A percentile compares a stretch with the other conserved stretches of the same genome.
These are phyloP conservation scores for Oxystoma pomonae DNA, from an alignment of 2,888 invertebrate species.

Conservation along the genomic window DNA sequence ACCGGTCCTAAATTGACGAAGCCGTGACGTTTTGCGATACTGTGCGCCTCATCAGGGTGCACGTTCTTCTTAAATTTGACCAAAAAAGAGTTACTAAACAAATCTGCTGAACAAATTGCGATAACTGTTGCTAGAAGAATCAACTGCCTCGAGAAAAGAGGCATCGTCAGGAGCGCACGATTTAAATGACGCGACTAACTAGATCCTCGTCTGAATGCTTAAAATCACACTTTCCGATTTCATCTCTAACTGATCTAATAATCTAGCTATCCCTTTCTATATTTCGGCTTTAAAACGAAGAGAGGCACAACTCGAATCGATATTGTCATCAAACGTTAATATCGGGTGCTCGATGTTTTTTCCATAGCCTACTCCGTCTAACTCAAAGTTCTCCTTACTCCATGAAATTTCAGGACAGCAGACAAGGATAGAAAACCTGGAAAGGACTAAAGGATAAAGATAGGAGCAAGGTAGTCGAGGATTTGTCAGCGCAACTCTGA, in stretches of 20 bases:
- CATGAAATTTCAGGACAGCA: background rate
- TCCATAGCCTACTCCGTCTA: background rate
- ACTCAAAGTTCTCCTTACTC: no score
- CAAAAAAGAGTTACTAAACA: constrained; percentile 95
- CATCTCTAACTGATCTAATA: background rate
- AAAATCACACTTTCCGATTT: background rate
- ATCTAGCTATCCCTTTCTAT: background rate
- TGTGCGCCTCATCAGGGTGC: constrained; percentile 70
- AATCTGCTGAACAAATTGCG: constrained; percentile 40
- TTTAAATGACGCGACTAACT: constrained; percentile 27
- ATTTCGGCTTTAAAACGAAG: background rate
- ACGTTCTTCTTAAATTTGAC: constrained; percentile 82
- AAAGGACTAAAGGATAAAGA: constrained; percentile 12
- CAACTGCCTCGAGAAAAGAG: constrained; percentile 39
- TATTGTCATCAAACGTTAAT: background rate
- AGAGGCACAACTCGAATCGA: background rate
- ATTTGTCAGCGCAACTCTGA: constrained; percentile 35
- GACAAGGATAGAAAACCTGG: background rate
- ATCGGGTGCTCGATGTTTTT: background rate
- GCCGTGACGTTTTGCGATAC: constrained; percentile 83
- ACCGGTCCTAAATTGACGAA: constrained; percentile 95
- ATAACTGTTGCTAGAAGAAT: constrained; percentile 33
- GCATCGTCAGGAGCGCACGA: constrained; percentile 39
- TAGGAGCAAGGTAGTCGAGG: constrained; percentile 19
- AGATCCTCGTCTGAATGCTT: constrained; percentile 20